Base-by-base conservation (phyloP, 2,797 vertebrate genomes). In the Artibeus jamaicensis region DNA sequence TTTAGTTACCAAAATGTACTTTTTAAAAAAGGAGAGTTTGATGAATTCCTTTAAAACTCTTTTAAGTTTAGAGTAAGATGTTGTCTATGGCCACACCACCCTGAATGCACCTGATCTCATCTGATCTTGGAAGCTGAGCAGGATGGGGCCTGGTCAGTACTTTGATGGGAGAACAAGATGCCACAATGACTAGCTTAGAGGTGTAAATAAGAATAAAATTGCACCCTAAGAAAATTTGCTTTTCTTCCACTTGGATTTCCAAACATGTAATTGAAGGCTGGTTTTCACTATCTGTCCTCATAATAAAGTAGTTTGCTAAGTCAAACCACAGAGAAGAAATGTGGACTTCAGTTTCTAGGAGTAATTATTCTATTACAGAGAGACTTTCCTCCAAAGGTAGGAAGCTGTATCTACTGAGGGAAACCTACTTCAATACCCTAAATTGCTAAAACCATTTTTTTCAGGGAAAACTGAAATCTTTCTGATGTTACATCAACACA, bases 31-130 rank as follows among this genome's bases (percentile, higher is more conserved):
- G 68, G 21, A 37, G 8, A 89, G 86, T 82, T 32, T 71, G 78
- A 57, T 73, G 84, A 70, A 79, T 92, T 91, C 44, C 22, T 86
- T 91, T 62, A 76, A 95, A 85, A 57, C 29, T 78, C 21, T 86
- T 91, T 92, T 34, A 94, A 67, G 21, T 48, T 73, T 89, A 78
- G 73, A 94, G 88, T 14, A 79, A 44, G 11, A 76, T 55, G 42
- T 24, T 68, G 4, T 59, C 57, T 59, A 29, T 5, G 57, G 57
- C 57, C 22, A 10, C 9, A 59, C 10, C 57, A 29, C 57, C 24
- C 57, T 59, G 57, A 59, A 59, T 1, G 4, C 57, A 59, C 24
- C 57, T 1, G 1, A 59, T 26, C 57, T 26, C 24, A 10, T 59
- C 57, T 59, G 24, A 29, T 29, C 57, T 26, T 10, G 1, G 57